Percentiles rank a stretch among this genome's conserved stretches.
Evolutionary conservation across 2,113 vertebrate species (phyloP).

Genomic region (Octodon degus): DNA sequence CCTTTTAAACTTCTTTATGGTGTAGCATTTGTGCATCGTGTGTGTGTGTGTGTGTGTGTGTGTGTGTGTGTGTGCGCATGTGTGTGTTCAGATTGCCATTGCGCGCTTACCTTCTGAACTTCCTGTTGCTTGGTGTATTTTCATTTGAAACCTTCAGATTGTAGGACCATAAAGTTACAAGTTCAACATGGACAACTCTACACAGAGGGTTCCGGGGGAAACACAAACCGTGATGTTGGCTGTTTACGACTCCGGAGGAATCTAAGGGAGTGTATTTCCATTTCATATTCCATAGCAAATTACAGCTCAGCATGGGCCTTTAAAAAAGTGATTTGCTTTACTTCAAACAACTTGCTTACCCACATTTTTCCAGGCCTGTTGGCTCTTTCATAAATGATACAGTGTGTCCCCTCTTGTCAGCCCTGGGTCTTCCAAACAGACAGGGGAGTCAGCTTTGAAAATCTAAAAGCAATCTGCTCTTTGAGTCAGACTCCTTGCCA

Average conservation of each 20-base stretch:
- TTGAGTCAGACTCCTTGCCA: slow-evolving; percentile 17
- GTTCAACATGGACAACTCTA: slow-evolving; percentile 25
- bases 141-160: slow-evolving; percentile 71
- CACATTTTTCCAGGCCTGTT: slow-evolving; percentile 23
- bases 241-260: slow-evolving; percentile 67
- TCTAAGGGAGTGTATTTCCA: slow-evolving; percentile 63
- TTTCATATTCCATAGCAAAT: slow-evolving; percentile 70
- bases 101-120: slow-evolving; percentile 73
- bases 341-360: slow-evolving; percentile 53
- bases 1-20: too few relatives aligned
- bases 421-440: background rate
- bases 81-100: slow-evolving; percentile 33
- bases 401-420: background rate
- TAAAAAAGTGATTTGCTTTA: slow-evolving; percentile 68
- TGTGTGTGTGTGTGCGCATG: background rate
- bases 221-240: background rate
- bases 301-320: slow-evolving; percentile 35
- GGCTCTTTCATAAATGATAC: slow-evolving; percentile 1
- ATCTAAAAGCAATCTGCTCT: background rate
- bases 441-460: slow-evolving; percentile 16
- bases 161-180: slow-evolving; percentile 38
- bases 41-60: background rate
- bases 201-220: slow-evolving; percentile 53
- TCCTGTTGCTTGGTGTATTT: slow-evolving; percentile 61
- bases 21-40: too few relatives aligned